Evolutionary conservation across 2,888 invertebrate genomes (phyloP).

Genomic region (Sphinx pinastri): DNA sequence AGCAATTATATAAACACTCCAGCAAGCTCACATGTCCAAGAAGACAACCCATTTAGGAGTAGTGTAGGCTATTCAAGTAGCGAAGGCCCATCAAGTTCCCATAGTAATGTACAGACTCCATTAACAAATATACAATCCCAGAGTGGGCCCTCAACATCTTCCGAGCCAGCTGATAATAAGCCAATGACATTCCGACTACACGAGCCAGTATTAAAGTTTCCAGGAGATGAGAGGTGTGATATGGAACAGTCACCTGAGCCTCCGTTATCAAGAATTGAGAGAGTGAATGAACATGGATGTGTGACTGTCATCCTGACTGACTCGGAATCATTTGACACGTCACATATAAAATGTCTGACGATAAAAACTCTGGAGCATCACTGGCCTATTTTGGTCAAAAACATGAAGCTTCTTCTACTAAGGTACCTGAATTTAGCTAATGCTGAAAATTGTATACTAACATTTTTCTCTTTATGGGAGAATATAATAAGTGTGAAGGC

Average conservation of each 20-base stretch:
- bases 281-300: conserved; percentile 80
- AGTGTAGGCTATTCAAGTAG: conserved; percentile 61
- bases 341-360: conserved; percentile 92
- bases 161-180: conserved; percentile 51
- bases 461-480: conserved; percentile 94
- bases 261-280: conserved; percentile 67
- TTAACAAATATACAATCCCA: conserved; percentile 79
- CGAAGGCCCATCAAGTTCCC: conserved; percentile 62
- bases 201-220: conserved; percentile 71
- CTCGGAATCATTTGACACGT: conserved; percentile 93
- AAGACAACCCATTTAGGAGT: conserved; percentile 75
- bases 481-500: conserved; percentile 95
- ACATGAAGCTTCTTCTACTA: conserved; percentile 85
- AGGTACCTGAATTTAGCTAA: conserved; percentile 84
- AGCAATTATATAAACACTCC: conserved; percentile 74
- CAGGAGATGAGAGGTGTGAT: conserved; percentile 54
- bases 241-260: conserved; percentile 68
- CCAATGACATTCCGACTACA: conserved; percentile 65
- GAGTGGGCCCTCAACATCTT: conserved; percentile 66
- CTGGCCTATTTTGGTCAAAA: conserved; percentile 92
- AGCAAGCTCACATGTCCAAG: conserved; percentile 67
- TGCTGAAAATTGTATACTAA: conserved; percentile 89
- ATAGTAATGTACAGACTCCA: conserved; percentile 70
- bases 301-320: conserved; percentile 87
- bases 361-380: conserved; percentile 93